phyloP scores from a whole-genome alignment of 2,113 vertebrate genomes.

The Gila orcuttii region DNA sequence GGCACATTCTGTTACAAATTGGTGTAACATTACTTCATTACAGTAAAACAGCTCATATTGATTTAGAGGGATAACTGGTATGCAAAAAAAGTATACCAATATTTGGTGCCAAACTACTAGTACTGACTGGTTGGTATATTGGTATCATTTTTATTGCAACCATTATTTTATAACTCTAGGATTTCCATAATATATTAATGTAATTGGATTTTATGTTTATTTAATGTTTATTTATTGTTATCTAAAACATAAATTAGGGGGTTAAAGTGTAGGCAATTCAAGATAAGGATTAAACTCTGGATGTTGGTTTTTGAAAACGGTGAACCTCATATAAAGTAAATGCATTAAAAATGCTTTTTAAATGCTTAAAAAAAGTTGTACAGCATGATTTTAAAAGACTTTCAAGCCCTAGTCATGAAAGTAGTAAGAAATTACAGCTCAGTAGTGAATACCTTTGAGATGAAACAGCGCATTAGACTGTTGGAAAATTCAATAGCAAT shows the following conservation, averaged over 20 bases:
- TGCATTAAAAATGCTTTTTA: neutral
- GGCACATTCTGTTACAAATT: neutral
- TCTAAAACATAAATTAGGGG: neutral
- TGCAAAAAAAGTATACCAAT: neutral
- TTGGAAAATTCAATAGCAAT: conserved; percentile 22
- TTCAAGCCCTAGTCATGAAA: neutral
- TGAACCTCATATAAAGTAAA: neutral
- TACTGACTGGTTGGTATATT: neutral
- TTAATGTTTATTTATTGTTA: neutral
- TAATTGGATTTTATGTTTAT: neutral
- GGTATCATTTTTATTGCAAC: neutral
- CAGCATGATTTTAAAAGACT: neutral
- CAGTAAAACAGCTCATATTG: neutral
- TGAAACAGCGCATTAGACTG: neutral
- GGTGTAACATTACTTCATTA: neutral
- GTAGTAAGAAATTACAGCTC: conserved; percentile 14
- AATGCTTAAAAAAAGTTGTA: too few species aligned
- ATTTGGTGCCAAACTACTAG: neutral
- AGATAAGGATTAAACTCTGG: neutral
- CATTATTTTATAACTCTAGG: neutral
- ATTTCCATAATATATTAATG: neutral
- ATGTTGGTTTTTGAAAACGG: neutral
- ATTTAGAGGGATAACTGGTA: neutral
- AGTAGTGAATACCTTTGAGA: conserved; percentile 4
- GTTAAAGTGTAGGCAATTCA: neutral